phyloP scores from a whole-genome alignment of 2,113 vertebrate genomes.

The Nothocercus nigrocapillus region DNA sequence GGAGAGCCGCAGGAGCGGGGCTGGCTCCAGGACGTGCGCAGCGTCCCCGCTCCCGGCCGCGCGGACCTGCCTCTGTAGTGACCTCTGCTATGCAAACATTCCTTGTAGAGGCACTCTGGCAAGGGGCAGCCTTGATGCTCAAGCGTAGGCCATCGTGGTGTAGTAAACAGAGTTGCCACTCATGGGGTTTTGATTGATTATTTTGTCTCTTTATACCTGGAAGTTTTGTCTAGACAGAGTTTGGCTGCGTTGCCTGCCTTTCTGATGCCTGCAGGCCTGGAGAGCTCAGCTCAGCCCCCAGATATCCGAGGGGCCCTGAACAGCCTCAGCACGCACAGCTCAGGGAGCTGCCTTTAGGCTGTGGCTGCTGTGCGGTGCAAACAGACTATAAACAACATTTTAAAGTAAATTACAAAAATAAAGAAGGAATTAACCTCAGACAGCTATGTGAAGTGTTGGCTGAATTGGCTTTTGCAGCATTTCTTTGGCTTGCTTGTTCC shows the following conservation, averaged over 20 bases:
- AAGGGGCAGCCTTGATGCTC: accelerated
- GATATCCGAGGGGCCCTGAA: background rate
- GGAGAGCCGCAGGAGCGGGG: accelerated
- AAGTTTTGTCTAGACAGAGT: background rate
- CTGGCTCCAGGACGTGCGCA: accelerated
- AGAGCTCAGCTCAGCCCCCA: background rate
- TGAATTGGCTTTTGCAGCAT: background rate
- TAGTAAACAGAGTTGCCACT: accelerated
- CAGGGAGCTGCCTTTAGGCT: background rate
- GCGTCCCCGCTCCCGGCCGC: accelerated
- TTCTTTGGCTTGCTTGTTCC: background rate
- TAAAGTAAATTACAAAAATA: background rate
- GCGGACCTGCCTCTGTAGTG: accelerated
- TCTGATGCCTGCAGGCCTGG: background rate
- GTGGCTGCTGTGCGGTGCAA: too few relatives aligned
- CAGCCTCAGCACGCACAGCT: background rate
- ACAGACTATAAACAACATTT: background rate
- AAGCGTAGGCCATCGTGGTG: accelerated
- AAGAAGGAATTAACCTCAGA: too few relatives aligned
- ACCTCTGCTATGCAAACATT: accelerated
- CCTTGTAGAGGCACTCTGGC: accelerated
- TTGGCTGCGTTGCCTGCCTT: accelerated
- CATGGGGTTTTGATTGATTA: accelerated
- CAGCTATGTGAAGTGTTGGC: background rate
- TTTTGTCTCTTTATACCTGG: background rate